These are phyloP conservation scores for Seriola quinqueradiata DNA, from an alignment of 2,113 vertebrate species.

Conservation along the genomic window DNA sequence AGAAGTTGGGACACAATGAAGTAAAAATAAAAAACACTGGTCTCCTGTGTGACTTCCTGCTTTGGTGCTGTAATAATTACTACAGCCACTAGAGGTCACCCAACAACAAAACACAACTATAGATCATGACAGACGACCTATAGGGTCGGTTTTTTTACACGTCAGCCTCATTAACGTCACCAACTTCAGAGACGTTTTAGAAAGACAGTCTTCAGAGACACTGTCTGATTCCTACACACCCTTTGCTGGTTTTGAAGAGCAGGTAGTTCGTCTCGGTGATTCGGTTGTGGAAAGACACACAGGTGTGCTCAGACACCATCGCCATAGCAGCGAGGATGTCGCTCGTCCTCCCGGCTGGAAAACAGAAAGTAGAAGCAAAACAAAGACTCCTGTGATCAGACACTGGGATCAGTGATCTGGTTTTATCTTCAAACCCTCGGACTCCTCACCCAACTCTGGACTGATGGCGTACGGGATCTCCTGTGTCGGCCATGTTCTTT, in stretches of 20 bases:
- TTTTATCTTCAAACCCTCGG: neutral
- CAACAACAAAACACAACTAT: too few species aligned
- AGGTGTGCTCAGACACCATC: conserved; percentile 69
- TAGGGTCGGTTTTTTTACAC: too few species aligned
- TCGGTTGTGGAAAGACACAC: conserved; percentile 63
- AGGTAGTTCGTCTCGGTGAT: conserved; percentile 61
- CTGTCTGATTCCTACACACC: conserved; percentile 45
- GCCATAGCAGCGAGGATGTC: conserved; percentile 54
- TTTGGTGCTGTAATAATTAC: too few species aligned
- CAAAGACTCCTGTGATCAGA: neutral
- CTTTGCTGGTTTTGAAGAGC: conserved; percentile 8
- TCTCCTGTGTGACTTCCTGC: too few species aligned
- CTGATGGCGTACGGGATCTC: conserved; percentile 67
- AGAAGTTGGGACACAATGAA: too few species aligned
- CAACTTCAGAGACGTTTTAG: too few species aligned
- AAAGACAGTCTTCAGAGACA: too few species aligned
- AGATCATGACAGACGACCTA: too few species aligned
- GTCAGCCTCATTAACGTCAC: too few species aligned
- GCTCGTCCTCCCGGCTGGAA: conserved; percentile 26
- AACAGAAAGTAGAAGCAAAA: neutral
- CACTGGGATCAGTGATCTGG: neutral
- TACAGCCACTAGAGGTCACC: too few species aligned
- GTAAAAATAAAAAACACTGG: too few species aligned
- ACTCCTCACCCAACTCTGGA: conserved; percentile 47
- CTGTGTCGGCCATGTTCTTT: conserved; percentile 13